A percentile compares a stretch with the other conserved stretches of the same genome.
Evolutionary conservation across 2,113 vertebrate genomes (phyloP).

Genomic region (Sitta europaea): DNA sequence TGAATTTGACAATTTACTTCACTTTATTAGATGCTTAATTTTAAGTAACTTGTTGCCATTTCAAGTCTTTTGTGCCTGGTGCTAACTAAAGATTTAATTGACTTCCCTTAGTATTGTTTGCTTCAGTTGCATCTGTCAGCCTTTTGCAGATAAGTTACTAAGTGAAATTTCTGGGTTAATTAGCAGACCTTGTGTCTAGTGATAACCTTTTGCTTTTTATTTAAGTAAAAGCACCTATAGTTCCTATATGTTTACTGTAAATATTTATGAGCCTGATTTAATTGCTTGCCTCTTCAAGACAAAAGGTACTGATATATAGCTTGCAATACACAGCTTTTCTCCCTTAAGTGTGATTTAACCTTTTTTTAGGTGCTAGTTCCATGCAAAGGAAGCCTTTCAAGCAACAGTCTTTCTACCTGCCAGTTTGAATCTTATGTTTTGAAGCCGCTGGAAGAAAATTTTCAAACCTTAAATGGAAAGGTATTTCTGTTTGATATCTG

Average conservation of each 20-base stretch:
- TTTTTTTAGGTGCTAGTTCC: conserved; percentile 85
- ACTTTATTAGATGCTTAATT: not conserved
- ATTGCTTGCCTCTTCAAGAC: not conserved
- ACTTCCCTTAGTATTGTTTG: not conserved
- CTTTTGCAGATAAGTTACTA: not conserved
- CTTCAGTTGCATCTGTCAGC: not conserved
- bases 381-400: conserved; percentile 84
- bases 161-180: not conserved
- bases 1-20: not conserved
- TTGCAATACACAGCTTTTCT: not conserved
- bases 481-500: conserved; percentile 58
- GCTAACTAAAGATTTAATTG: not conserved
- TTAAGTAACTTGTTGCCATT: not conserved
- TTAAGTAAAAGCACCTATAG: not conserved
- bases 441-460: conserved; percentile 78
- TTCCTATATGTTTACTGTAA: not conserved
- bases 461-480: conserved; percentile 88
- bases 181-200: not conserved
- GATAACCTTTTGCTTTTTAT: not conserved
- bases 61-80: not conserved
- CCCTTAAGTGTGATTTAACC: not conserved
- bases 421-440: conserved; percentile 91
- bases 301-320: not conserved
- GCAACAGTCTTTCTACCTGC: conserved; percentile 68
- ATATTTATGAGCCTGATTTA: not conserved